Percentiles rank a stretch among this genome's conserved stretches.
These are phyloP conservation scores for Clarias pachynema DNA, from an alignment of 2,797 vertebrate genomes.

Conservation along the genomic window DNA sequence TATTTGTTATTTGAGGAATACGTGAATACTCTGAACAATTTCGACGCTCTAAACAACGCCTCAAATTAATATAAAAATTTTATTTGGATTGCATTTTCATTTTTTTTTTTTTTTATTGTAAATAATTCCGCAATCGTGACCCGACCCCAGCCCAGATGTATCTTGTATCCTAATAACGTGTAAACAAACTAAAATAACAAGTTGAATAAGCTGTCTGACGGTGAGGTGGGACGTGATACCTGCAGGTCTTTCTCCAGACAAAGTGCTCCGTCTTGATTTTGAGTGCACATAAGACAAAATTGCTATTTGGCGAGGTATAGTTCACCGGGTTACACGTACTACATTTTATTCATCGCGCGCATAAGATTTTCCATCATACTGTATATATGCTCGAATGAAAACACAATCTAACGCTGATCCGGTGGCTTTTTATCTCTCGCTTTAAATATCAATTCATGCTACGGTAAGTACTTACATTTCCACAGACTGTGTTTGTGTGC, in stretches of 20 bases:
- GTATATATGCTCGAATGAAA: not conserved
- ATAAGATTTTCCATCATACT: not conserved
- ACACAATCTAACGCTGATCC: constrained; percentile 7
- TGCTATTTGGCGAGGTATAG: not conserved
- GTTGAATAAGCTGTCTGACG: not conserved
- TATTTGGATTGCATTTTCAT: not conserved
- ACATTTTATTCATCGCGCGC: not conserved
- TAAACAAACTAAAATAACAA: not conserved
- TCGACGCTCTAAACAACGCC: not conserved
- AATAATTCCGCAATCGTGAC: not conserved
- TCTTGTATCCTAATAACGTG: not conserved
- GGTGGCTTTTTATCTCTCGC: constrained; percentile 21
- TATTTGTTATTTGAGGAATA: not conserved
- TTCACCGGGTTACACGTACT: not conserved
- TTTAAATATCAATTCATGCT: constrained; percentile 38
- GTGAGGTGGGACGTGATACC: not conserved
- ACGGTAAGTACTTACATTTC: constrained; percentile 35
- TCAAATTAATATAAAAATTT: no score
- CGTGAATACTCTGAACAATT: not conserved
- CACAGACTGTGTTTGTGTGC: constrained; percentile 23
- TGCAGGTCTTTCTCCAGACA: not conserved
- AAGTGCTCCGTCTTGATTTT: not conserved
- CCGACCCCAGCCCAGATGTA: constrained; percentile 5
- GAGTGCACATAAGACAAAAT: not conserved
- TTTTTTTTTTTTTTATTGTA: not conserved